Percentiles rank a stretch among this genome's conserved stretches.
These are phyloP conservation scores for Papilio polyxenes DNA, from an alignment of 1,140 invertebrate genomes.

Conservation along the genomic window DNA sequence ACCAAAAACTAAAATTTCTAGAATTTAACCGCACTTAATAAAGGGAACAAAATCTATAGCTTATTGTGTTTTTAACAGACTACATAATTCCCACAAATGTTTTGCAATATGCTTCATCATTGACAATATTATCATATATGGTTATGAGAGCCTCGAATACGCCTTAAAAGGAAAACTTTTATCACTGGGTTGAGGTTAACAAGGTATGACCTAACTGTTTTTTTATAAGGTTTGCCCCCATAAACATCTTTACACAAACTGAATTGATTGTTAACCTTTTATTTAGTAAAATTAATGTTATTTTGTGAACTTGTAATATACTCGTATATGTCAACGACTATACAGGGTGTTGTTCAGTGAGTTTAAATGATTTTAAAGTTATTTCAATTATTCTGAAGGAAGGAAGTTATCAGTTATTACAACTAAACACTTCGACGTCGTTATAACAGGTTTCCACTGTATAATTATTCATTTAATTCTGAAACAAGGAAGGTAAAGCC, in stretches of 20 bases:
- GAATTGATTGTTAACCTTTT: slow-evolving; percentile 18
- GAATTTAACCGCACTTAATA: neutral
- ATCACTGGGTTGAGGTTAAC: slow-evolving; percentile 1
- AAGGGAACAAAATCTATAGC: neutral
- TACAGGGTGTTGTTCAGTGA: neutral
- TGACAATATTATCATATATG: neutral
- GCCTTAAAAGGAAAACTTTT: slow-evolving; percentile 5
- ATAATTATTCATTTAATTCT: neutral
- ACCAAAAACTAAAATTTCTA: too few relatives aligned
- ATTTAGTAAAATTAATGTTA: neutral
- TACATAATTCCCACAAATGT: neutral
- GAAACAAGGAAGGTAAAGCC: neutral
- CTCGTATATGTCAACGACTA: neutral
- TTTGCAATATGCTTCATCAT: neutral
- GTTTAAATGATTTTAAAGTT: neutral
- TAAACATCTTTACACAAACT: slow-evolving; percentile 1
- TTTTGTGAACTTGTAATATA: neutral
- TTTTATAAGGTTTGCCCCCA: neutral
- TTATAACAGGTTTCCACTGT: neutral
- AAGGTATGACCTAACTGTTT: neutral
- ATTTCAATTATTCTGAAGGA: neutral
- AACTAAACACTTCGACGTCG: too few relatives aligned
- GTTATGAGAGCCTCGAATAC: neutral
- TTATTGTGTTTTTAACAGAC: neutral
- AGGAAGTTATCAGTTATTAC: neutral